Base-by-base conservation (phyloP, 2,113 vertebrate species). In the Choloepus hoffmanni region DNA sequence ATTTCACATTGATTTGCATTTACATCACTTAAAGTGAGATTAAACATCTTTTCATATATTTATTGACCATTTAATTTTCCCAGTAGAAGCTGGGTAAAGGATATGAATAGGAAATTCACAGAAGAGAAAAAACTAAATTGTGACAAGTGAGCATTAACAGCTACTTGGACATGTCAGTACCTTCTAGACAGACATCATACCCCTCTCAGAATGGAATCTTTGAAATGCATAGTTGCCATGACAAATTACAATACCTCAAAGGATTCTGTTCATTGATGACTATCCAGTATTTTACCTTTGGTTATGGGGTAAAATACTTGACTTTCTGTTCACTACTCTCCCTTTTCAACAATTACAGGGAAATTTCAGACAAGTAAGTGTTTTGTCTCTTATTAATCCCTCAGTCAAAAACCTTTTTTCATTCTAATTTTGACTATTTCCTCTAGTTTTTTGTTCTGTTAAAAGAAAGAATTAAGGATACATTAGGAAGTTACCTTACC, bases 191-290 rank as follows among this genome's bases (percentile, higher is more conserved):
- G 5, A 28, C 76, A 70, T 10, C 30, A 19, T 5, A 67, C 16
- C 12, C 68, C 94, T 95, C 96, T 89, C 45, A 78, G 72, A 96
- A 92, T 68, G 94, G 97, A 97, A 93, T 93, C 92, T 91, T 67
- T 88, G 78, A 83, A 70, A 50, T n/a, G 24, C 5, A 24, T 48
- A 9, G 96, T 96, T 95, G 77, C 78, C 88, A 95, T 90, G 95
- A 70, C 92, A 67, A 62, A 18, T 74, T 53, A 85, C 70, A 96
- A 96, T 87, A 96, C 43, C 58, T 55, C 70, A 63, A 73, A 62
- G 13, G 40, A 77, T 78, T 96, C 33, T 53, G 18, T 53, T 65
- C 70, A 16, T 53, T 83, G 48, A 40, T 4, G 53, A 76, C 23
- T 33, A 36, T 33, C 28, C 50, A 19, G 18, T 11, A 18, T 15